phyloP scores from a whole-genome alignment of 2,113 vertebrate species.

The Antechinus stuartii region DNA sequence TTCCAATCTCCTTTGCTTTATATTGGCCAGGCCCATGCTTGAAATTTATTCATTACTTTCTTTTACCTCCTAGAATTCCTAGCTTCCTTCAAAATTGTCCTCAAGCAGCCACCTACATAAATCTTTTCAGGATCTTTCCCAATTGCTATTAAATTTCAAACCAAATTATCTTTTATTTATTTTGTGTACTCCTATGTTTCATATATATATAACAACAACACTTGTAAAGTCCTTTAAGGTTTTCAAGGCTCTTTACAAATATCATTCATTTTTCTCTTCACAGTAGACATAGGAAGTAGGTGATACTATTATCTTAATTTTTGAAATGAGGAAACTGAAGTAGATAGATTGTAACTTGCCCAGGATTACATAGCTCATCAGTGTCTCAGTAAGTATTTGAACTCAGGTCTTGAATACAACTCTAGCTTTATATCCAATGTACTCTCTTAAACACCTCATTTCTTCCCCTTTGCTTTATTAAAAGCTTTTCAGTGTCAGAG shows the following conservation, averaged over 20 bases:
- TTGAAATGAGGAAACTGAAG: neutral
- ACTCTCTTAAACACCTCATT: neutral
- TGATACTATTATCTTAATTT: neutral
- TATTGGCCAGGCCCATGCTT: neutral
- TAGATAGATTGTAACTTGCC: neutral
- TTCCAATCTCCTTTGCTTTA: neutral
- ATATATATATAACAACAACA: neutral
- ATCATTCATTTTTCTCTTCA: neutral
- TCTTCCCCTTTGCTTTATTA: neutral
- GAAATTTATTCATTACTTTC: neutral
- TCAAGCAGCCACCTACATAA: neutral
- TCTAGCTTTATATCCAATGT: neutral
- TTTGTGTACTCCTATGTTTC: neutral
- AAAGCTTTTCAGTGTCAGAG: neutral
- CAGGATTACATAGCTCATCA: neutral
- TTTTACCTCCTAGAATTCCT: neutral
- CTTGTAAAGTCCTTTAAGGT: neutral
- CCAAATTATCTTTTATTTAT: neutral
- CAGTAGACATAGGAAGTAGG: neutral
- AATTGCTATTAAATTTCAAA: neutral
- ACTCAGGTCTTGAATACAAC: neutral
- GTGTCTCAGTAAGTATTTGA: neutral
- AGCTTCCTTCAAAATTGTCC: neutral
- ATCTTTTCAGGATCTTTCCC: neutral
- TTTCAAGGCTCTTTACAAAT: neutral